Base-by-base conservation (phyloP, 2,888 invertebrate species). In the Eledone cirrhosa region DNA sequence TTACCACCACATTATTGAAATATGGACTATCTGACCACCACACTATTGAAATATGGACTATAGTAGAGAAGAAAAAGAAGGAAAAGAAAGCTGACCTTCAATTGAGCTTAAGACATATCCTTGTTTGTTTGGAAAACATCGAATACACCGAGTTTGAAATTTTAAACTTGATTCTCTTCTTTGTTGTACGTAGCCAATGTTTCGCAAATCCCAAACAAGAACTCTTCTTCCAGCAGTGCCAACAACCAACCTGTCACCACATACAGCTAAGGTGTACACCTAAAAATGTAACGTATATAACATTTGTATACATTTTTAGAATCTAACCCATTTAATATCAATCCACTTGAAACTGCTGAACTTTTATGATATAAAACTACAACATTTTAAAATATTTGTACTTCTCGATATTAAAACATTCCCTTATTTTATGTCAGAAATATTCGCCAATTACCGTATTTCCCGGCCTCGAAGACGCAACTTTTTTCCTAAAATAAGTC, bases 71-170 rank as follows among this genome's bases (percentile, higher is more conserved):
- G 63, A 11, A n/a, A n/a, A n/a, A n/a, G n/a, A n/a, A n/a, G n/a
- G n/a, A 19, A 63, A 48, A 67, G 0, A 16, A n/a, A 53, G 77
- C 78, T 78, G 81, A 91, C 92, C 99, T 92, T 99, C 98, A 87
- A 99, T 98, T 75, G 99, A 99, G 85, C 98, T 97, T 82, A 99
- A 93, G 1, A 99, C 99, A 89, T 97, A 99, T 8, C 99, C 99
- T 92, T 96, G 89, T 85, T 90, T 89, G 83, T 90, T 91, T 16
- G 91, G 91, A 82, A 91, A 91, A 80, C 88, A 90, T 65, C 91
- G 85, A 83, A 99, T 97, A 84, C 96, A 96, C 27, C 99, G 92
- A 0, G 99, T 99, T 91, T 99, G 99, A 91, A 97, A 99, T 91
- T 99, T 99, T 7, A 99, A 93, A 83, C 97, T 97, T 0, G 98